Evolutionary conservation across 2,888 invertebrate species (phyloP).

Genomic region (Melanostoma mellinum): DNA sequence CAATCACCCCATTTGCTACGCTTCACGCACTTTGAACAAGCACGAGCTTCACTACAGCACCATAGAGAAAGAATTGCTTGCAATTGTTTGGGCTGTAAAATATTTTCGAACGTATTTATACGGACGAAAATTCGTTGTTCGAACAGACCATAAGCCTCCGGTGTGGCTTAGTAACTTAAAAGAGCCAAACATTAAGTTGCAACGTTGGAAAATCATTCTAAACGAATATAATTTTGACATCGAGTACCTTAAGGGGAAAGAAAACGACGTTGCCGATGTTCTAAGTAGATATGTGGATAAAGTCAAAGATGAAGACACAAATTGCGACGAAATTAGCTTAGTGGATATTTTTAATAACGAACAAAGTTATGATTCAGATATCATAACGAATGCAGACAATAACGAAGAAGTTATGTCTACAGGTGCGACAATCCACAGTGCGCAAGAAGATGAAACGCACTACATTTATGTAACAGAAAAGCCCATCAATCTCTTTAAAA

Average conservation of each 20-base stretch:
- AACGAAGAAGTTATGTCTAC: slow-evolving; percentile 37
- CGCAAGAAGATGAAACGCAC: slow-evolving; percentile 18
- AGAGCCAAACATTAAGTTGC: slow-evolving; percentile 40
- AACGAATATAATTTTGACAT: slow-evolving; percentile 54
- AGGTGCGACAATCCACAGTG: slow-evolving; percentile 41
- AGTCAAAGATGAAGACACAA: neutral
- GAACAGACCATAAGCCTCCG: slow-evolving; percentile 63
- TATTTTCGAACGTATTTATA: slow-evolving; percentile 67
- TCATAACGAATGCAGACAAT: neutral
- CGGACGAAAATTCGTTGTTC: slow-evolving; percentile 53
- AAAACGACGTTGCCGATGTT: neutral
- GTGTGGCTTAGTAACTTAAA: slow-evolving; percentile 44
- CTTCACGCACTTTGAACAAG: slow-evolving; percentile 60
- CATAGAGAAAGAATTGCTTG: slow-evolving; percentile 65
- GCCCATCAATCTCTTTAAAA: slow-evolving; percentile 39
- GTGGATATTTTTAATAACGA: slow-evolving; percentile 10
- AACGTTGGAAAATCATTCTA: slow-evolving; percentile 49
- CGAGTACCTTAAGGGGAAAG: neutral
- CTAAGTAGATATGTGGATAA: slow-evolving; percentile 12
- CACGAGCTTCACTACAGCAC: slow-evolving; percentile 56
- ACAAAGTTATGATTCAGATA: neutral
- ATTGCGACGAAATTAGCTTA: neutral
- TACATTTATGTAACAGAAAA: slow-evolving; percentile 32
- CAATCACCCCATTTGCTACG: slow-evolving; percentile 56
- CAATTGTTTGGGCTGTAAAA: slow-evolving; percentile 19